phyloP scores from a whole-genome alignment of 2,113 vertebrate species.

The Myotis yumanensis region DNA sequence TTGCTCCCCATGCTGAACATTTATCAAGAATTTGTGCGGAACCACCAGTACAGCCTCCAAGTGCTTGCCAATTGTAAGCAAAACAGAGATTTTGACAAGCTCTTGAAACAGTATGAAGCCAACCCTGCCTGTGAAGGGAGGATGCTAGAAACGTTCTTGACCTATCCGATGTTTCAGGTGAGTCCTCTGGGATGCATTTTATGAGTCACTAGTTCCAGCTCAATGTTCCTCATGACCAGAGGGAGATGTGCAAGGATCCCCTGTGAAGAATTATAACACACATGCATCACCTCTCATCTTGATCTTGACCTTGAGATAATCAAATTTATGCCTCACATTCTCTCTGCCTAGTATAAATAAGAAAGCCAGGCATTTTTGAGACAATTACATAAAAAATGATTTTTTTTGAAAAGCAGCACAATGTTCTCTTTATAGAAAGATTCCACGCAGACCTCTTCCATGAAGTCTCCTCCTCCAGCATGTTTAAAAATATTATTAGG shows the following conservation, averaged over 20 bases:
- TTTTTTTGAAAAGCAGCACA: constrained; percentile 39
- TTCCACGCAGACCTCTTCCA: constrained; percentile 62
- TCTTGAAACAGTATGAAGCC: constrained; percentile 97
- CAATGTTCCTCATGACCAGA: background rate
- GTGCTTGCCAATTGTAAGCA: constrained; percentile 99
- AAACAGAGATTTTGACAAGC: constrained; percentile 99
- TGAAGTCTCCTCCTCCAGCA: constrained; percentile 69
- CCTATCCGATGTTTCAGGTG: constrained; percentile 99
- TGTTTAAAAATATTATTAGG: constrained; percentile 78
- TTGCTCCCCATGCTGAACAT: constrained; percentile 99
- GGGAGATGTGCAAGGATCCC: background rate
- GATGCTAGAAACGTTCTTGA: constrained; percentile 99
- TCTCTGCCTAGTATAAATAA: background rate
- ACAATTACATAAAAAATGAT: constrained; percentile 12
- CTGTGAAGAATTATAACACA: background rate
- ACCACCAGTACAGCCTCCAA: constrained; percentile 98
- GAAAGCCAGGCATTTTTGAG: constrained; percentile 35
- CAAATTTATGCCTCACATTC: background rate
- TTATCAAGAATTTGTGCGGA: constrained; percentile 99
- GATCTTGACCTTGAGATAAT: background rate
- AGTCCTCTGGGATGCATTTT: background rate
- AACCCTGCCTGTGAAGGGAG: constrained; percentile 96
- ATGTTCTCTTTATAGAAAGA: constrained; percentile 64
- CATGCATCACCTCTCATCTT: background rate
- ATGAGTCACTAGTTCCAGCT: background rate